These are phyloP conservation scores for Troides helena DNA, from an alignment of 2,888 invertebrate species.

Conservation along the genomic window DNA sequence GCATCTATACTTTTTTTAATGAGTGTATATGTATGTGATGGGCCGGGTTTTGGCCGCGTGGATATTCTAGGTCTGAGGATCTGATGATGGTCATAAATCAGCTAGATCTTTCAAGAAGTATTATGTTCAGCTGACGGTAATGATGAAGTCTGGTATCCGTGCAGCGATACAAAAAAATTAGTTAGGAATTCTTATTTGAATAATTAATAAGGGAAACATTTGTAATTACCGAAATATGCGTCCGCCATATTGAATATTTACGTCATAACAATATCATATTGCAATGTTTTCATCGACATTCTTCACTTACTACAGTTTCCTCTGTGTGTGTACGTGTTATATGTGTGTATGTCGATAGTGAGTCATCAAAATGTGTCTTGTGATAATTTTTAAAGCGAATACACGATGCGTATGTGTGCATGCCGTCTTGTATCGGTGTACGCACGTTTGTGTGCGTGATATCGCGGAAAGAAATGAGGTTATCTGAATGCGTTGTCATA, in stretches of 20 bases:
- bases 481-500: constrained; percentile 76
- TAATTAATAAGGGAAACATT: neutral
- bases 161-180: no score
- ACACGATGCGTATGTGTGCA: constrained; percentile 34
- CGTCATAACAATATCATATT: neutral
- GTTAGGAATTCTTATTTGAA: no score
- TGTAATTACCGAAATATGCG: neutral
- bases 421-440: constrained; percentile 35
- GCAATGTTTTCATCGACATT: neutral
- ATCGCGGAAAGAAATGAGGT: constrained; percentile 78
- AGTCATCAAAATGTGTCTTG: constrained; percentile 33
- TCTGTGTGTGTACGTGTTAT: no score
- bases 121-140: no score
- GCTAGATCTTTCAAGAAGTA: no score
- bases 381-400: constrained; percentile 42
- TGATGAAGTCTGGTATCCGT: no score
- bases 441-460: constrained; percentile 49
- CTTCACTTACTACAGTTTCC: neutral
- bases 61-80: no score
- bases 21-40: neutral
- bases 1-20: constrained; percentile 15
- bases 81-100: no score
- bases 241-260: neutral
- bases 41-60: no score
- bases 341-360: constrained; percentile 6